Evolutionary conservation across 2,113 vertebrate genomes (phyloP).

Genomic region (Grus americana): DNA sequence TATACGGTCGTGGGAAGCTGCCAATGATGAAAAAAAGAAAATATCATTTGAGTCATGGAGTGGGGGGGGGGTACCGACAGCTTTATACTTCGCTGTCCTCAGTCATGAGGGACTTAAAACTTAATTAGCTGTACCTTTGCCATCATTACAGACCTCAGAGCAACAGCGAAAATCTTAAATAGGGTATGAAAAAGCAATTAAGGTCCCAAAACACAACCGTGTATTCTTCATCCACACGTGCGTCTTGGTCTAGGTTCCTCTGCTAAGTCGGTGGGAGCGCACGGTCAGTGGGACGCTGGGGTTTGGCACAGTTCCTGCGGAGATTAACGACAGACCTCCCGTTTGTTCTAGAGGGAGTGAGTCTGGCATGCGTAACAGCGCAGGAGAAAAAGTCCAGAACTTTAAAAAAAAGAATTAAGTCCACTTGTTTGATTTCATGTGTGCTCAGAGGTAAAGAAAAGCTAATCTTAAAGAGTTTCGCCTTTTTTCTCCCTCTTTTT

Average conservation of each 20-base stretch:
- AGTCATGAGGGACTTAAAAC: neutral
- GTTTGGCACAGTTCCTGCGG: neutral
- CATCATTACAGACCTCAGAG: neutral
- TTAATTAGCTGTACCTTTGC: neutral
- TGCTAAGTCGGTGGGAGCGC: neutral
- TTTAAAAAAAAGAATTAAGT: neutral
- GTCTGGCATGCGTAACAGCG: neutral
- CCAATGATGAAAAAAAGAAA: neutral
- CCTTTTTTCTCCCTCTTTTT: neutral
- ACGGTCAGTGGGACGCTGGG: accelerated
- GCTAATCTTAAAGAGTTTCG: neutral
- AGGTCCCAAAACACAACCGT: neutral
- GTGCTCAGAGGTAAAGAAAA: neutral
- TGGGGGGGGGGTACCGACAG: neutral
- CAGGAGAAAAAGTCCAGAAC: neutral
- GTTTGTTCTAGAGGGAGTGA: neutral
- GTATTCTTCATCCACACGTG: neutral
- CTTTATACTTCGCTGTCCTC: neutral
- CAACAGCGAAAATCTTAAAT: neutral
- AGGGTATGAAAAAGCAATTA: neutral
- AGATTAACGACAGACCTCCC: neutral
- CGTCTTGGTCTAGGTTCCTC: neutral
- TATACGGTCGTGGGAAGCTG: constrained; percentile 17
- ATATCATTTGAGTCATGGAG: neutral
- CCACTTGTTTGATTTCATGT: neutral